Evolutionary conservation across 2,797 vertebrate genomes (phyloP).

Genomic region (Silurus lanzhouensis): DNA sequence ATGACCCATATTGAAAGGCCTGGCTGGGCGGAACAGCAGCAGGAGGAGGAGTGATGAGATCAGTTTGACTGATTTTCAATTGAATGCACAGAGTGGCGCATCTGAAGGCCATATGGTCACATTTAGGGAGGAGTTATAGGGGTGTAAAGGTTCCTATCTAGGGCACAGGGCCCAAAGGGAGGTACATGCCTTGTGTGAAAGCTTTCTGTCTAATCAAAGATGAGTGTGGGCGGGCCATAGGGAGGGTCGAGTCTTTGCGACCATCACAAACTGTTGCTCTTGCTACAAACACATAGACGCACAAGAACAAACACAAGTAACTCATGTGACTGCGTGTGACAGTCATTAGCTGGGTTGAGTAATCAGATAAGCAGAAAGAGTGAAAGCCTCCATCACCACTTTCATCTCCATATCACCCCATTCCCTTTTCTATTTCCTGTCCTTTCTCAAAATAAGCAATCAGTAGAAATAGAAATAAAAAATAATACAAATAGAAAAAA

Average conservation of each 20-base stretch:
- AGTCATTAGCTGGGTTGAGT: slow-evolving; percentile 69
- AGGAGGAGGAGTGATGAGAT: slow-evolving; percentile 37
- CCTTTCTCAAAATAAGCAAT: no score
- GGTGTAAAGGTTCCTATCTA: slow-evolving; percentile 62
- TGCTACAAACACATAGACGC: slow-evolving; percentile 56
- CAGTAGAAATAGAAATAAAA: no score
- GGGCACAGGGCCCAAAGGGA: slow-evolving; percentile 67
- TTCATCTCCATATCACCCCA: not conserved
- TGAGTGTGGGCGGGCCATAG: slow-evolving; percentile 44
- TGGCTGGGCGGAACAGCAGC: slow-evolving; percentile 74
- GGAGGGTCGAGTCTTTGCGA: slow-evolving; percentile 60
- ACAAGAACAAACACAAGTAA: slow-evolving; percentile 69
- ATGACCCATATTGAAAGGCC: slow-evolving; percentile 70
- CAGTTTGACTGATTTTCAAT: slow-evolving; percentile 58
- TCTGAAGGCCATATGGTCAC: slow-evolving; percentile 80
- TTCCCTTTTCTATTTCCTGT: not conserved
- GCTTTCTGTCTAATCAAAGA: slow-evolving; percentile 74
- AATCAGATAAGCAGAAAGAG: not conserved
- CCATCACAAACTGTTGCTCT: slow-evolving; percentile 70
- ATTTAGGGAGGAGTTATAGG: slow-evolving; percentile 36
- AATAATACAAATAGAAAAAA: not conserved
- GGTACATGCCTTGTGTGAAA: slow-evolving; percentile 74
- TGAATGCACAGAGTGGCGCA: slow-evolving; percentile 60
- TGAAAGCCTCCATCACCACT: not conserved
- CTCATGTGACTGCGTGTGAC: slow-evolving; percentile 78